phyloP scores from a whole-genome alignment of 2,113 vertebrate genomes.

The Barbus barbus region DNA sequence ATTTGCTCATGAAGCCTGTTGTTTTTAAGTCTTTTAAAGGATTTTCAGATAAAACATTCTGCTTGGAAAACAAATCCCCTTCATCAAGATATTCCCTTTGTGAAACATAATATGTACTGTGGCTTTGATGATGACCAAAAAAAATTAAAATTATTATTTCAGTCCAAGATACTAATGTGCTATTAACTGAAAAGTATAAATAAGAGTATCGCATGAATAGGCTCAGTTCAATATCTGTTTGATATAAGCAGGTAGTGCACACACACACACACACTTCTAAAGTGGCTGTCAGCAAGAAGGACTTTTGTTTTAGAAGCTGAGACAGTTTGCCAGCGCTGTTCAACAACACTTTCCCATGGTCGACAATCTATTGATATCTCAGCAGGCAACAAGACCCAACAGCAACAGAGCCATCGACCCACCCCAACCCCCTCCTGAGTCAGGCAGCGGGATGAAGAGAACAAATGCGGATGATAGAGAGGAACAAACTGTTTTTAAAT shows the following conservation, averaged over 20 bases:
- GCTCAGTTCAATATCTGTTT: conserved; percentile 24
- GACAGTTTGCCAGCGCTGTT: neutral
- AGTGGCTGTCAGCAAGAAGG: conserved; percentile 24
- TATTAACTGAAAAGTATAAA: neutral
- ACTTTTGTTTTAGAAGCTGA: conserved; percentile 32
- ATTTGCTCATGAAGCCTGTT: conserved; percentile 32
- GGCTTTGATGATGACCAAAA: neutral
- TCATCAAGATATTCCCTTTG: conserved; percentile 10
- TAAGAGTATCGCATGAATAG: conserved; percentile 6
- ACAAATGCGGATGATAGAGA: neutral
- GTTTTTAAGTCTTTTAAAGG: neutral
- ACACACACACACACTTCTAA: neutral
- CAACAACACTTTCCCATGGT: conserved; percentile 18
- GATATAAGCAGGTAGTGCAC: neutral
- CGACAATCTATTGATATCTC: conserved; percentile 50
- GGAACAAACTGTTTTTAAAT: conserved; percentile 2
- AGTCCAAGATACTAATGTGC: neutral
- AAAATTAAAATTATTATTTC: neutral
- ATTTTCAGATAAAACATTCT: neutral
- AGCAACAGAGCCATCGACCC: conserved; percentile 56
- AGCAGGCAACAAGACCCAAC: conserved; percentile 42
- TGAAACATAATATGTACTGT: neutral
- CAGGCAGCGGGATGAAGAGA: neutral
- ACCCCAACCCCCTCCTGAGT: neutral
- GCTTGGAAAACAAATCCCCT: neutral